Evolutionary conservation across 2,113 vertebrate species (phyloP).

Genomic region (Apteryx mantelli): DNA sequence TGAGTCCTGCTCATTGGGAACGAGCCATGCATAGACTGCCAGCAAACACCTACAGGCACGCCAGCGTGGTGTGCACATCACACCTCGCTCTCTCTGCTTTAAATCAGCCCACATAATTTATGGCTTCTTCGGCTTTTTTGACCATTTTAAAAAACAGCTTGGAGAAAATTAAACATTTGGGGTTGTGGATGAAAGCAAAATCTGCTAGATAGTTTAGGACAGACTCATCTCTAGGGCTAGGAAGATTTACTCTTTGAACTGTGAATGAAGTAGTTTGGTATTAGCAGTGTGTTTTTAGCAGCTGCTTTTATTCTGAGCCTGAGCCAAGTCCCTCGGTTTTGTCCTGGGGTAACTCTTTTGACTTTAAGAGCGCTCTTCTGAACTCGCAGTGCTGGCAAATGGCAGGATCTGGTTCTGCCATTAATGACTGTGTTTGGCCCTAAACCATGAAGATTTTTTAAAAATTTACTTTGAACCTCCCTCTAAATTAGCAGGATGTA

Average conservation of each 20-base stretch:
- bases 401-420: background rate
- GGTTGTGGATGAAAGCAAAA: background rate
- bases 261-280: background rate
- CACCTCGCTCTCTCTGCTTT: background rate
- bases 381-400: accelerated
- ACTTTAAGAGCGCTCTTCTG: accelerated
- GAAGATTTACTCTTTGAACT: background rate
- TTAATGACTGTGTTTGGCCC: background rate
- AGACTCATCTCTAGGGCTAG: background rate
- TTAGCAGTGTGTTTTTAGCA: too few species aligned
- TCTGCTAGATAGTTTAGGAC: background rate
- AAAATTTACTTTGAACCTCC: background rate
- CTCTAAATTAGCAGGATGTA: background rate
- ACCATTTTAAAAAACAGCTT: background rate
- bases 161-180: background rate
- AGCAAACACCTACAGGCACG: background rate
- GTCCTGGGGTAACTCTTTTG: background rate
- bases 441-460: background rate
- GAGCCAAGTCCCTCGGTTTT: background rate
- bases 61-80: background rate
- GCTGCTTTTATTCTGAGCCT: background rate
- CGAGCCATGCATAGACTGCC: background rate
- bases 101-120: background rate
- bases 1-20: background rate
- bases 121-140: background rate